Conservation (phyloP, 1,140 invertebrate species). For the Archegozetes longisetosus region DNA sequence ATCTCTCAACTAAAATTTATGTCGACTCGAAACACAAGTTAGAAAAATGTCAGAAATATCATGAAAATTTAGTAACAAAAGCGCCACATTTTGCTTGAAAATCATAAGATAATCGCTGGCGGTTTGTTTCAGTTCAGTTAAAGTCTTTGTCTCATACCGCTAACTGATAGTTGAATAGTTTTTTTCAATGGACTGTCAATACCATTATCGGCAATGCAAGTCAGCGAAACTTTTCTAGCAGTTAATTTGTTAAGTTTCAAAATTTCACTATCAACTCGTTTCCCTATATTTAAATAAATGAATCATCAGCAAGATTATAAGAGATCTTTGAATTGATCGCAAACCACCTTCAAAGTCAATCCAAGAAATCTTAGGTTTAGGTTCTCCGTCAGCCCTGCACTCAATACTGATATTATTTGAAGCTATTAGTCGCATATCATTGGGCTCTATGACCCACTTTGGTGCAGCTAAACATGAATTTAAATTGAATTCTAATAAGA, state of each 20-base stretch:
- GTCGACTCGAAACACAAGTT: too few relatives aligned
- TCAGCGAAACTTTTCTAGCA: background rate
- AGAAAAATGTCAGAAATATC: too few relatives aligned
- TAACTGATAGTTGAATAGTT: too few relatives aligned
- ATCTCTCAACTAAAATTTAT: too few relatives aligned
- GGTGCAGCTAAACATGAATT: slow-evolving; percentile 50
- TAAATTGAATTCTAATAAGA: background rate
- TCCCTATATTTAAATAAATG: background rate
- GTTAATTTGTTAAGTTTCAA: background rate
- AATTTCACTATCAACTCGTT: background rate
- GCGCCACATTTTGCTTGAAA: too few relatives aligned
- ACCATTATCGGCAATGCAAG: too few relatives aligned
- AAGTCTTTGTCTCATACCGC: background rate
- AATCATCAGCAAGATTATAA: too few relatives aligned
- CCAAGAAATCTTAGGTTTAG: slow-evolving; percentile 69
- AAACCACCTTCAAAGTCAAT: slow-evolving; percentile 20
- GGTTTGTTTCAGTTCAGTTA: too few relatives aligned
- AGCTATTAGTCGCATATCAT: slow-evolving; percentile 63
- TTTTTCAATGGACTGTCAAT: too few relatives aligned
- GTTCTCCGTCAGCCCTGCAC: slow-evolving; percentile 75
- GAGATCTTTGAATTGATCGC: too few relatives aligned
- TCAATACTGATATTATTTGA: slow-evolving; percentile 61
- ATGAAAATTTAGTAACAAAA: too few relatives aligned
- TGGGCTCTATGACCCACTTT: slow-evolving; percentile 72
- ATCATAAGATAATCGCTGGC: too few relatives aligned